Percentiles rank a stretch among this genome's conserved stretches.
phyloP scores from a whole-genome alignment of 2,797 vertebrate species.

The Parauchenoglanis punctatus region DNA sequence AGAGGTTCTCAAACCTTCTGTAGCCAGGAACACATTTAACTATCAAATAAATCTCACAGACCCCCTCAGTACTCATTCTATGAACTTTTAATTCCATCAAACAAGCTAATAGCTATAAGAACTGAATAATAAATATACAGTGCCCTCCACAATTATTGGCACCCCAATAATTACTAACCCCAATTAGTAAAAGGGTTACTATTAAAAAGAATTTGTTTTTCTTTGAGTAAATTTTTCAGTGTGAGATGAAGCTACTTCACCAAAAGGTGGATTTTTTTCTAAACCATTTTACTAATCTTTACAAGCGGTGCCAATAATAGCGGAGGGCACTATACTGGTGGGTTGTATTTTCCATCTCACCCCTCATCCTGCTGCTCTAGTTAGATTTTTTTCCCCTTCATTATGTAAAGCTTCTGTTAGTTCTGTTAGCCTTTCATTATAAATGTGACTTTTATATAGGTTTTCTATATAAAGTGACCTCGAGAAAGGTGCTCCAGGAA shows the following conservation, averaged over 20 bases:
- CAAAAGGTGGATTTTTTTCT: too few relatives aligned
- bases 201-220: too few relatives aligned
- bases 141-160: neutral
- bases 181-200: too few relatives aligned
- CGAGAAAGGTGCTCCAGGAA: neutral
- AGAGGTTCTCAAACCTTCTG: neutral
- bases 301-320: neutral
- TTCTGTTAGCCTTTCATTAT: neutral
- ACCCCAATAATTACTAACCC: neutral
- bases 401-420: neutral
- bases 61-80: neutral
- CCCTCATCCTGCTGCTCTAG: neutral
- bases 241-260: too few relatives aligned
- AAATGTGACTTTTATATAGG: neutral
- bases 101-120: neutral
- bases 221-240: too few relatives aligned
- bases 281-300: neutral
- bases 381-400: neutral
- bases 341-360: neutral
- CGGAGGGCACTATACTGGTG: neutral
- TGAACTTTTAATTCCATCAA: neutral
- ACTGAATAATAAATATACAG: neutral
- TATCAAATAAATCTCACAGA: neutral
- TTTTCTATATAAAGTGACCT: neutral
- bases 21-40: neutral